Evolutionary conservation across 2,888 invertebrate species (phyloP), one percentile per base, ranked within the genome.

Genomic region (Drosophila pullipes): DNA sequence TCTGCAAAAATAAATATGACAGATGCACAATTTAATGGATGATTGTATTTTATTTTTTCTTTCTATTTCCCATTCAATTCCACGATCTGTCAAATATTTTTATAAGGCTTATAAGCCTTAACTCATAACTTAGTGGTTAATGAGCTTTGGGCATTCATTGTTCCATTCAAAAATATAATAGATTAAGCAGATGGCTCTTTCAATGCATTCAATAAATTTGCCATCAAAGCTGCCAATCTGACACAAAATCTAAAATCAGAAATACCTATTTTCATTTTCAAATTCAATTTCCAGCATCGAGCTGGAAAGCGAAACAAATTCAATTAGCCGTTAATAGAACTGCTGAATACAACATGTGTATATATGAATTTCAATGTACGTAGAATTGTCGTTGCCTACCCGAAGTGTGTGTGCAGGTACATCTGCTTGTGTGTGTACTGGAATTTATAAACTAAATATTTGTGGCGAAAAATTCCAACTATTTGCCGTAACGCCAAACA

Each of bases 371-470:
- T 47, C 25, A 47, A 16, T 16, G 25, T 47, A 16, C 4, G 47
- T 16, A 7, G 47, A 47, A 30, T 39, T 55, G 55, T 37, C 37
- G 33, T 18, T 50, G 50, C 28, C 28, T 50, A 0, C 4, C 16
- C 25, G 6, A 16, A 18, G 22, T 22, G 25, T 44, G n/a, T 67
- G 33, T 47, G 47, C 47, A 47, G 50, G n/a, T 72, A 59, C 30
- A 50, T 66, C 49, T 41, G 18, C 47, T 22, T 44, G 7, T 63
- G 49, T 68, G 22, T 39, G 47, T 67, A n/a, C 69, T 66, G 79
- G 76, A 75, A 80, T 79, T 76, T 54, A 30, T 67, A 76, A 72
- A 60, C 59, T 54, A 78, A 78, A 78, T 76, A 78, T 64, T 77
- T 73, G 58, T 77, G 60, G 54, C 30, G 50, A 25, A 60, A 71